These are phyloP conservation scores for Xestia ashworthii DNA, from an alignment of 2,888 invertebrate species.

Conservation along the genomic window DNA sequence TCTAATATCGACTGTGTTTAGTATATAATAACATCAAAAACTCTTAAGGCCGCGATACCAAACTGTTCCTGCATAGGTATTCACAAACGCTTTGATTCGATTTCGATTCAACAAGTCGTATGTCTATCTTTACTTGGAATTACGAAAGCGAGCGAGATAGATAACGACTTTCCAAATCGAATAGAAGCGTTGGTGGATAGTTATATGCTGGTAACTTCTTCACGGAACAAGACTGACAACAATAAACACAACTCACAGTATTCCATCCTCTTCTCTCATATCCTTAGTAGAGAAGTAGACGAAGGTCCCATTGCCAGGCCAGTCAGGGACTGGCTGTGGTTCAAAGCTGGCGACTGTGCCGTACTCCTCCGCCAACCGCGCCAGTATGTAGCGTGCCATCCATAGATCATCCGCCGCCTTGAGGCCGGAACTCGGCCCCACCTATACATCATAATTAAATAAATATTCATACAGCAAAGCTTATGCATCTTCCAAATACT, in stretches of 20 bases:
- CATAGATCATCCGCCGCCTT: slow-evolving; percentile 96
- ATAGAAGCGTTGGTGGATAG: too few relatives aligned
- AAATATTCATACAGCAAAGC: slow-evolving; percentile 16
- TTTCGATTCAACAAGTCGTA: too few relatives aligned
- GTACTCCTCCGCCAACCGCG: slow-evolving; percentile 97
- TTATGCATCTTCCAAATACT: slow-evolving; percentile 21
- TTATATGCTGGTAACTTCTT: neutral
- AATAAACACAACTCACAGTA: slow-evolving; percentile 82
- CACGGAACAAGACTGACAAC: neutral
- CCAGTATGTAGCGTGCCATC: slow-evolving; percentile 96
- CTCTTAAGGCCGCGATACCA: neutral
- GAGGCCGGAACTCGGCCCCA: slow-evolving; percentile 97
- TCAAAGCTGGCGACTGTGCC: slow-evolving; percentile 93
- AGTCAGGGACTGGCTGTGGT: slow-evolving; percentile 94
- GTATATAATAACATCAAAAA: neutral
- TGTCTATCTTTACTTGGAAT: too few relatives aligned
- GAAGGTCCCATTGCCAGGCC: slow-evolving; percentile 98
- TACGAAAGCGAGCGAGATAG: too few relatives aligned
- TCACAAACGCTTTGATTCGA: too few relatives aligned
- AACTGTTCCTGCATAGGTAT: too few relatives aligned
- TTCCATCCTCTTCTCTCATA: slow-evolving; percentile 96
- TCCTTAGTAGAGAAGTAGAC: slow-evolving; percentile 96
- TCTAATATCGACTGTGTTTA: neutral
- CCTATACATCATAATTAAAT: slow-evolving; percentile 82
- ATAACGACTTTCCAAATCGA: too few relatives aligned